Evolutionary conservation across 2,797 vertebrate species (phyloP).

Genomic region (Sebastes oblongus): DNA sequence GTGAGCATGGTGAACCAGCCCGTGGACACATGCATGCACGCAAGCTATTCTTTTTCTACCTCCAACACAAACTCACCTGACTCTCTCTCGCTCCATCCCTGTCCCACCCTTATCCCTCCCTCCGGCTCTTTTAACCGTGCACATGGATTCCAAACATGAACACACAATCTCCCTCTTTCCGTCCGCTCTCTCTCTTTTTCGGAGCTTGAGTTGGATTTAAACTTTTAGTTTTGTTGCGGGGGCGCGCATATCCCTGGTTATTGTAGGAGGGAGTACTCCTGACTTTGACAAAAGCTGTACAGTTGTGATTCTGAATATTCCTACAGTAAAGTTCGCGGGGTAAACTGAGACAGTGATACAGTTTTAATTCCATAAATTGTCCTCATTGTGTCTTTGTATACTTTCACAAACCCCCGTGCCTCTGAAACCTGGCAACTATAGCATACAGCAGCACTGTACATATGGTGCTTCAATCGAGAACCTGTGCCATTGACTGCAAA

Average conservation of each 20-base stretch:
- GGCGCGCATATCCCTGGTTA: slow-evolving; percentile 46
- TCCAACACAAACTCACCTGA: slow-evolving; percentile 65
- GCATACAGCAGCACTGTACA: slow-evolving; percentile 58
- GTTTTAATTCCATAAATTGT: slow-evolving; percentile 68
- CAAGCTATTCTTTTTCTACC: background rate
- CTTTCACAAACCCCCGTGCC: slow-evolving; percentile 28
- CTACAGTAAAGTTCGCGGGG: slow-evolving; percentile 48
- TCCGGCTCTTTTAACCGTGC: slow-evolving; percentile 19
- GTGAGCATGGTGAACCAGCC: slow-evolving; percentile 51
- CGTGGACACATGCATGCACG: slow-evolving; percentile 49
- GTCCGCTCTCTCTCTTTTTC: slow-evolving; percentile 23
- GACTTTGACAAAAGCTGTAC: slow-evolving; percentile 66
- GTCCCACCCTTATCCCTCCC: background rate
- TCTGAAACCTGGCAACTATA: slow-evolving; percentile 59
- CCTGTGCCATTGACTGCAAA: slow-evolving; percentile 55
- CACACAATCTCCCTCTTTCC: slow-evolving; percentile 41
- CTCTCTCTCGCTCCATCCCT: background rate
- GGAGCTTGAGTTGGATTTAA: slow-evolving; percentile 61
- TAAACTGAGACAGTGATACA: slow-evolving; percentile 32
- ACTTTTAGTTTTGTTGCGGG: slow-evolving; percentile 60
- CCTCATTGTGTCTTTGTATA: slow-evolving; percentile 55
- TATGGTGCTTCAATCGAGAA: slow-evolving; percentile 76
- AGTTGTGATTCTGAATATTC: slow-evolving; percentile 55
- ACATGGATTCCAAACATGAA: slow-evolving; percentile 32
- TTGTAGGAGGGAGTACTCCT: slow-evolving; percentile 59